A percentile compares a stretch with the other conserved stretches of the same genome.
These are phyloP conservation scores for Pleuronectes platessa DNA, from an alignment of 2,113 vertebrate species.

Conservation along the genomic window DNA sequence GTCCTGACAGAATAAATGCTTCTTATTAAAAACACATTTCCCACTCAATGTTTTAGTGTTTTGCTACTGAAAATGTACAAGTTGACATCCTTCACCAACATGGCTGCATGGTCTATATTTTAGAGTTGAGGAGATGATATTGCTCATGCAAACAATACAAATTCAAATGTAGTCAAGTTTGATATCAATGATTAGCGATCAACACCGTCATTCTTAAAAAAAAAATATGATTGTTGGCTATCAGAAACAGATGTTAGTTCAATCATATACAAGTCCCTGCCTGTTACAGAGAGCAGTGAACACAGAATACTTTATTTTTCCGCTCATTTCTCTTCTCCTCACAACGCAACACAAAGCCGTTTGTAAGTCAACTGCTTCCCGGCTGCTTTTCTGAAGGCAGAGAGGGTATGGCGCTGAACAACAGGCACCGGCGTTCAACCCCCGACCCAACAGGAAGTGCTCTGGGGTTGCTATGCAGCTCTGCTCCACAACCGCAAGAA, in stretches of 20 bases:
- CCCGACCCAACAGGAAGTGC: conserved; percentile 69
- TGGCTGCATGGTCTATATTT: neutral
- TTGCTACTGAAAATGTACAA: neutral
- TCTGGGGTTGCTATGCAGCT: conserved; percentile 75
- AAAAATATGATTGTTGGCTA: no score
- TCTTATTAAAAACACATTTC: neutral
- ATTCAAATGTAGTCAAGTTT: neutral
- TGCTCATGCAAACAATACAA: neutral
- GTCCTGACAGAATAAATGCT: conserved; percentile 13
- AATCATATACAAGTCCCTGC: conserved; percentile 28
- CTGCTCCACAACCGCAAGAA: conserved; percentile 63
- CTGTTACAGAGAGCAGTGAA: conserved; percentile 47
- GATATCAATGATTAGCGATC: no score
- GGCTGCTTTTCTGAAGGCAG: conserved; percentile 67
- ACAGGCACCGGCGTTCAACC: conserved; percentile 65
- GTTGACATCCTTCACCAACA: no score
- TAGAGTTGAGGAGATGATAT: neutral
- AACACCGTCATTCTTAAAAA: no score
- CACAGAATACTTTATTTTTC: conserved; percentile 59
- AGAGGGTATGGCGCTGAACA: conserved; percentile 64
- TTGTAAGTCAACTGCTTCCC: conserved; percentile 69
- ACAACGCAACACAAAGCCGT: conserved; percentile 70
- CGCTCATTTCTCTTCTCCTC: conserved; percentile 67
- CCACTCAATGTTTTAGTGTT: conserved; percentile 15
- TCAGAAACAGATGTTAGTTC: conserved; percentile 22